Percentiles rank a stretch among this genome's conserved stretches.
phyloP scores from a whole-genome alignment of 64 coral and sea anemone genomes.

The Stichodactyla mertensii region DNA sequence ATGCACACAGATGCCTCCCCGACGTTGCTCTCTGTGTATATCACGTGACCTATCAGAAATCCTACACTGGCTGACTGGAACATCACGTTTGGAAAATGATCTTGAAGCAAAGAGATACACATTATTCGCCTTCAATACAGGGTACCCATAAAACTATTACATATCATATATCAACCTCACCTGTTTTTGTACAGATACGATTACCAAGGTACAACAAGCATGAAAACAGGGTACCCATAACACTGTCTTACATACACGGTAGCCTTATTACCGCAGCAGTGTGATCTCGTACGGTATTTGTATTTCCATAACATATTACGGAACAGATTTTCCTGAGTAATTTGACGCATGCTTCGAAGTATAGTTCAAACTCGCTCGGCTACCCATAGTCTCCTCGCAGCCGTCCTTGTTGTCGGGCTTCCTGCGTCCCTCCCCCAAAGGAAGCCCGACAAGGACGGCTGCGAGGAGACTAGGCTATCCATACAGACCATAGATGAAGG shows the following conservation, averaged over 20 bases:
- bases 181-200: neutral
- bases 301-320: neutral
- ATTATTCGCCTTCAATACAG: too few species aligned
- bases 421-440: too few species aligned
- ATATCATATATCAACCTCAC: neutral
- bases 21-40: neutral
- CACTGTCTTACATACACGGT: conserved; percentile 43
- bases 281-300: conserved; percentile 16
- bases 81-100: neutral
- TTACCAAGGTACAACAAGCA: conserved; percentile 5
- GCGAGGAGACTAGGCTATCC: too few species aligned
- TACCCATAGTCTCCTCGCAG: too few species aligned
- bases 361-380: too few species aligned
- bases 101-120: neutral
- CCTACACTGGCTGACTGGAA: neutral
- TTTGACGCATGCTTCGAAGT: too few species aligned
- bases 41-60: neutral
- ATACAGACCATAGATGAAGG: too few species aligned
- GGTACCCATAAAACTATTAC: too few species aligned
- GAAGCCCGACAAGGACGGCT: too few species aligned
- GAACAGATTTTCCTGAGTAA: too few species aligned
- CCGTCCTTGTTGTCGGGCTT: too few species aligned
- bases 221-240: conserved; percentile 30
- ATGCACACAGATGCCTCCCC: neutral
- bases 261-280: conserved; percentile 20